A percentile compares a stretch with the other conserved stretches of the same genome.
phyloP scores from a whole-genome alignment of 2,113 vertebrate species.

The Heloderma charlesbogerti region DNA sequence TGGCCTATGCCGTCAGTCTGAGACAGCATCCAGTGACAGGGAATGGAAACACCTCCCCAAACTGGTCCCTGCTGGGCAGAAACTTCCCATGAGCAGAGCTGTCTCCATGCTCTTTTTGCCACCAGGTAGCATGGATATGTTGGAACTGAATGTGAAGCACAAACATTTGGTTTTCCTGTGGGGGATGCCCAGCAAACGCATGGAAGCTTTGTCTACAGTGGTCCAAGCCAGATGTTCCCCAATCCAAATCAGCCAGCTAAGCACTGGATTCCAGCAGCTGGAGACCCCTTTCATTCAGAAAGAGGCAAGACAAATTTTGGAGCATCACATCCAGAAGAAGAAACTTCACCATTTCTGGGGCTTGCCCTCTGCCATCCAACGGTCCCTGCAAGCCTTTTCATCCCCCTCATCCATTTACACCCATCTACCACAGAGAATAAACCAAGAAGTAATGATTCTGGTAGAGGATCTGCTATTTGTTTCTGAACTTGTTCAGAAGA shows the following conservation, averaged over 20 bases:
- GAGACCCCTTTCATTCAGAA: not conserved
- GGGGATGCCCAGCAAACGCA: not conserved
- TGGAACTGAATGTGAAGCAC: not conserved
- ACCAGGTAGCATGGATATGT: not conserved
- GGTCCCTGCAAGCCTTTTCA: not conserved
- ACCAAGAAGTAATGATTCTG: not conserved
- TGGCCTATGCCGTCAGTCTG: not conserved
- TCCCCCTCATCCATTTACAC: not conserved
- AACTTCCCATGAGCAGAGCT: not conserved
- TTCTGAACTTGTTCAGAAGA: not conserved
- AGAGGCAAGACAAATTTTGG: not conserved
- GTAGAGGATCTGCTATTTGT: not conserved
- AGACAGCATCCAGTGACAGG: not conserved
- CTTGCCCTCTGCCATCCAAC: not conserved
- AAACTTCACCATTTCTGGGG: constrained; percentile 5
- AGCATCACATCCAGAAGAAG: not conserved
- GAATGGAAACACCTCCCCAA: not conserved
- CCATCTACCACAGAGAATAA: not conserved
- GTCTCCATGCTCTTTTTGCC: not conserved
- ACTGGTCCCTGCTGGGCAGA: not conserved
- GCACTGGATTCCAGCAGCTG: not conserved
- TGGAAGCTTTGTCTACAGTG: not conserved
- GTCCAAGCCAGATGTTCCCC: not conserved
- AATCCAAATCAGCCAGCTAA: not conserved
- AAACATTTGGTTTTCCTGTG: not conserved